phyloP scores from a whole-genome alignment of 2,888 invertebrate species.

The Saturnia japonica region DNA sequence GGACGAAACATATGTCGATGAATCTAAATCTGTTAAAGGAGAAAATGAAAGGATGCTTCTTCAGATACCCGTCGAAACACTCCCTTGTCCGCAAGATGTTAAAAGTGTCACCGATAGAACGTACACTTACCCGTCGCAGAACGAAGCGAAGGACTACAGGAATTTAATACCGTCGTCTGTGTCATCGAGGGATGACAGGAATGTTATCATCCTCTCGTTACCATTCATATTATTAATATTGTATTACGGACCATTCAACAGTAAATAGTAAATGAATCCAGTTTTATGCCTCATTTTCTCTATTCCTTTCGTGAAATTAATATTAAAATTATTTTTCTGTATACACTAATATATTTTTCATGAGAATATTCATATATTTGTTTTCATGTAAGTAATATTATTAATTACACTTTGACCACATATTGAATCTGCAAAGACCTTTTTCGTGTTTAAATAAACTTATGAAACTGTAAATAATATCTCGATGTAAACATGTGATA shows the following conservation, averaged over 20 bases:
- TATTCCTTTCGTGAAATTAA: conserved; percentile 32
- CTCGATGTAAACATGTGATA: conserved; percentile 53
- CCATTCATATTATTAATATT: conserved; percentile 41
- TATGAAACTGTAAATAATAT: conserved; percentile 42
- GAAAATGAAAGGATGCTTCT: conserved; percentile 76
- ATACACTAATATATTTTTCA: conserved; percentile 30
- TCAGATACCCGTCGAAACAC: conserved; percentile 79
- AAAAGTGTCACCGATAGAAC: conserved; percentile 83
- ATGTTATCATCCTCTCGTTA: conserved; percentile 41
- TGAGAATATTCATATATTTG: conserved; percentile 22
- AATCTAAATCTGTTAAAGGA: conserved; percentile 59
- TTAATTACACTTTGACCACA: not conserved
- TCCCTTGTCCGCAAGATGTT: conserved; percentile 83
- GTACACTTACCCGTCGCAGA: conserved; percentile 81
- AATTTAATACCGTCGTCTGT: conserved; percentile 65
- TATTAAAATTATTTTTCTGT: conserved; percentile 37
- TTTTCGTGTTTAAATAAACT: conserved; percentile 25
- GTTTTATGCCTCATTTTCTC: conserved; percentile 29
- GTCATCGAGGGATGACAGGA: conserved; percentile 37
- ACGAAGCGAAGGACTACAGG: conserved; percentile 79
- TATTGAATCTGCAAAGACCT: not conserved
- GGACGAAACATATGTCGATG: conserved; percentile 67
- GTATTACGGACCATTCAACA: conserved; percentile 38
- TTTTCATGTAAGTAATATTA: conserved; percentile 37
- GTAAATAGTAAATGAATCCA: conserved; percentile 33